Conservation (phyloP, 2,113 vertebrate species). For the Labrus mixtus region DNA sequence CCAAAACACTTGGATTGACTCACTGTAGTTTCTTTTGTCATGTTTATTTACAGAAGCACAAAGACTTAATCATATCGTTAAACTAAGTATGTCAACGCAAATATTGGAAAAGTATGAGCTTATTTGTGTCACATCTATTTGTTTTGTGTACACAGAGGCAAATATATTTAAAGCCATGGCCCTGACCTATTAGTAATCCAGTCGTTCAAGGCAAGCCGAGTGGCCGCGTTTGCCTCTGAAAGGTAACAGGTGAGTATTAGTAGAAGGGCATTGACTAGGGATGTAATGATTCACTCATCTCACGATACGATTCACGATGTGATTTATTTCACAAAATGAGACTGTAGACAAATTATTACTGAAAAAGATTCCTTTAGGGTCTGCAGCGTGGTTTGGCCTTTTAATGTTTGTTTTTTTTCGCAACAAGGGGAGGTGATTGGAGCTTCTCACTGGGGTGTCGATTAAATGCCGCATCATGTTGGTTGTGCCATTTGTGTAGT, state of each 20-base stretch:
- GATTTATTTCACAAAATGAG: too few relatives aligned
- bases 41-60: not conserved
- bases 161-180: conserved; percentile 17
- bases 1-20: not conserved
- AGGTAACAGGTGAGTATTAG: not conserved
- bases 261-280: not conserved
- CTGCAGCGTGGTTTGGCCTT: too few relatives aligned
- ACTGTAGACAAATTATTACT: too few relatives aligned
- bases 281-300: too few relatives aligned
- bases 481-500: too few relatives aligned
- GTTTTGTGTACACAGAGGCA: conserved; percentile 9
- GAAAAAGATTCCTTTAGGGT: too few relatives aligned
- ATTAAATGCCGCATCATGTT: too few relatives aligned
- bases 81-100: not conserved
- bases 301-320: too few relatives aligned
- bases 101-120: not conserved
- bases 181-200: not conserved
- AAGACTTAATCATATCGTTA: not conserved
- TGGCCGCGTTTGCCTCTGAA: conserved; percentile 10
- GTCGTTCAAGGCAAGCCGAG: not conserved
- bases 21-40: not conserved
- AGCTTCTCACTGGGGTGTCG: too few relatives aligned
- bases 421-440: too few relatives aligned
- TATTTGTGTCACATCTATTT: not conserved
- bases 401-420: too few relatives aligned